Base-by-base conservation (phyloP, 2,113 vertebrate genomes). In the Aspidoscelis tigris region DNA sequence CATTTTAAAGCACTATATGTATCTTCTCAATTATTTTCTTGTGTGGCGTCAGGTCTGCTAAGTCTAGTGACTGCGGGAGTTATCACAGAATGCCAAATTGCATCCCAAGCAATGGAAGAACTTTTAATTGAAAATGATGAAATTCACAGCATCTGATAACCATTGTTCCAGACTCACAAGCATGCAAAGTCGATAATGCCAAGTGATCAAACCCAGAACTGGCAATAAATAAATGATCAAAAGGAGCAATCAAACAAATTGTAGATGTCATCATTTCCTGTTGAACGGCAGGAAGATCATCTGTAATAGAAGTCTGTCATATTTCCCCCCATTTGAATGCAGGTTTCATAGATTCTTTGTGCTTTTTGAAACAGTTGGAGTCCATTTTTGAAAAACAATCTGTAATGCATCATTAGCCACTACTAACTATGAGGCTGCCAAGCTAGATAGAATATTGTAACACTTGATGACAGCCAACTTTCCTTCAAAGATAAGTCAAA, bases 231-330 rank as follows among this genome's bases (percentile, higher is more conserved):
- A 92, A 87, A 88, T 82, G 78, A 89, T 91, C 85, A 85, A 10
- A 82, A 87, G 77, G 87, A 92, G 77, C 85, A 89, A 86, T 81
- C 21, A 88, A 89, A 91, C 24, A 87, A 91, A 91, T 92, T 61
- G 74, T 43, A 89, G 76, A 84, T 89, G 84, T 87, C 88, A 86
- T 83, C 4, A 70, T 90, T 94, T 83, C 66, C 86, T 78, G 50
- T 88, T 88, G 87, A 90, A 64, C 41, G 9, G 41, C 82, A 81
- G 72, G 58, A 91, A 79, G 26, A 76, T 76, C 85, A 70, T 66
- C 70, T 26, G 84, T 92, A 92, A 87, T 26, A 89, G 61, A 83
- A 89, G 78, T 85, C 76, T 86, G 73, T 26, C 84, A 87, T 77
- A 81, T 91, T 90, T 90, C n/a, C 7, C 76, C 47, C 4, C 78